Conservation (phyloP, 2,797 vertebrate genomes). For the Trachurus trachurus region DNA sequence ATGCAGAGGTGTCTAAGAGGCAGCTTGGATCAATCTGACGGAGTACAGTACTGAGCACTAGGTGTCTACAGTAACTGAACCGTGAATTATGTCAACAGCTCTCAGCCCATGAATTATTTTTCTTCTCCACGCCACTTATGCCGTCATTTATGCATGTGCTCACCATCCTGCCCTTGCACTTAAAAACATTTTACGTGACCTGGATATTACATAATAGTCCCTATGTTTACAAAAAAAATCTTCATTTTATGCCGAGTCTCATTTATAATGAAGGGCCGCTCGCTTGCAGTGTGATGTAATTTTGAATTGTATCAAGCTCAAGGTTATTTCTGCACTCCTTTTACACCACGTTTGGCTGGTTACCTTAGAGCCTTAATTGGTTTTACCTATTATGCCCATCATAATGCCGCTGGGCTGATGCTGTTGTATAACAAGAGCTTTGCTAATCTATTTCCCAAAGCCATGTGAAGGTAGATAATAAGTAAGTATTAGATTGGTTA, state of each 20-base stretch:
- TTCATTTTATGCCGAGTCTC: neutral
- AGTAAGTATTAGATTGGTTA: slow-evolving; percentile 5
- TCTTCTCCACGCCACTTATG: slow-evolving; percentile 8
- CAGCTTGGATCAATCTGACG: neutral
- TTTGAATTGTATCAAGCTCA: slow-evolving; percentile 21
- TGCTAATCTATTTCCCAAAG: slow-evolving; percentile 20
- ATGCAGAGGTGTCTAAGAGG: neutral
- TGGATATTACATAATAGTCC: slow-evolving; percentile 32
- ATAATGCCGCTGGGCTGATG: slow-evolving; percentile 28
- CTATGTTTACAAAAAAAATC: slow-evolving; percentile 7
- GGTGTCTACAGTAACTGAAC: slow-evolving; percentile 30
- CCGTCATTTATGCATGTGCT: slow-evolving; percentile 9
- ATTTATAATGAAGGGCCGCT: slow-evolving; percentile 24
- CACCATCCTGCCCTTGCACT: slow-evolving; percentile 5
- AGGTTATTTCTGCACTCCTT: slow-evolving; percentile 18
- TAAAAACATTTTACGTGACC: slow-evolving; percentile 7
- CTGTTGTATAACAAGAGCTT: slow-evolving; percentile 51
- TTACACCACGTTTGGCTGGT: slow-evolving; percentile 5
- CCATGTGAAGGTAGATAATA: slow-evolving; percentile 25
- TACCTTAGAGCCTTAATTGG: slow-evolving; percentile 29
- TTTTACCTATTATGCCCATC: slow-evolving; percentile 18
- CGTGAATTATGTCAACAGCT: slow-evolving; percentile 39
- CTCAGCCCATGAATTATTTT: slow-evolving; percentile 39
- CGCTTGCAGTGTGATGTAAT: slow-evolving; percentile 26
- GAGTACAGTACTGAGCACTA: slow-evolving; percentile 4